Conservation (phyloP, 2,888 invertebrate species). For the Xestoiulus laeticollis region DNA sequence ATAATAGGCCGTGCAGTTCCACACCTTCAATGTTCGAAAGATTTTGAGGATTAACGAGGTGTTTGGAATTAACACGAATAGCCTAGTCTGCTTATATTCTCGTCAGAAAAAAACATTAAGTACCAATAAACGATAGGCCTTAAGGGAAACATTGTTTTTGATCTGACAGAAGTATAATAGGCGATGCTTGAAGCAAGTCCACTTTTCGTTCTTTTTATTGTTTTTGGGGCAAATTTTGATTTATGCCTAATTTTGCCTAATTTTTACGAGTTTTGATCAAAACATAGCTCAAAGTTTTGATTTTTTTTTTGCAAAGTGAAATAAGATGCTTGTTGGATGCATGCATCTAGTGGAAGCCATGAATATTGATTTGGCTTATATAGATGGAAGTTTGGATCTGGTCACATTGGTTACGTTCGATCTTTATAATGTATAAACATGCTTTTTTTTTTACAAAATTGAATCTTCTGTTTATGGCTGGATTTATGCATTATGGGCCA, state of each 20-base stretch:
- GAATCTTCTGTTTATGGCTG: no score
- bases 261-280: background rate
- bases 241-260: background rate
- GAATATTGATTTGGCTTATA: no score
- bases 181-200: slow-evolving; percentile 1
- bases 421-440: no score
- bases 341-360: no score
- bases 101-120: background rate
- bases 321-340: no score
- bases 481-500: no score
- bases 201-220: background rate
- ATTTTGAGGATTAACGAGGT: slow-evolving; percentile 39
- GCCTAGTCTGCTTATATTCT: slow-evolving; percentile 29
- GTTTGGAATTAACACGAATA: slow-evolving; percentile 36
- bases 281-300: background rate
- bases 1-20: slow-evolving; percentile 43
- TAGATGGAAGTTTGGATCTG: no score
- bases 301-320: background rate
- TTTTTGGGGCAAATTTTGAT: background rate
- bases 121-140: background rate
- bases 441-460: no score
- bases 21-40: slow-evolving; percentile 28
- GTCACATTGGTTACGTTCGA: no score
- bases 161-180: background rate
- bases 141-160: background rate